These are phyloP conservation scores for Scleropages formosus DNA, from an alignment of 2,797 vertebrate species.

Conservation along the genomic window DNA sequence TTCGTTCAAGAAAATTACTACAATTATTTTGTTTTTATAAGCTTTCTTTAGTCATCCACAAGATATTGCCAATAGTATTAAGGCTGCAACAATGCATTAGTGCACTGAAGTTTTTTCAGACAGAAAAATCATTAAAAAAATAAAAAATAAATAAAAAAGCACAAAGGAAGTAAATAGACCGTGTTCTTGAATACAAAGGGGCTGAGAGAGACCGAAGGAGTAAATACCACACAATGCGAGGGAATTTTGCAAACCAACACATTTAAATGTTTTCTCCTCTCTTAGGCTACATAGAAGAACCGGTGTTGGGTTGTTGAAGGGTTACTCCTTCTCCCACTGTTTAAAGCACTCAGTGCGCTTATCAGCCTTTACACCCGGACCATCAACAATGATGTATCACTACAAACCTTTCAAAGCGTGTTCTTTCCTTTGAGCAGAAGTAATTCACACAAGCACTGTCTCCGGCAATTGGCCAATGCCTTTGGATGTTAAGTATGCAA, in stretches of 20 bases:
- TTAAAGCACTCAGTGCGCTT: not conserved
- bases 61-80: too few species aligned
- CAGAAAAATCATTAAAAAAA: too few species aligned
- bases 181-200: too few species aligned
- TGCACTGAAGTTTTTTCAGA: too few species aligned
- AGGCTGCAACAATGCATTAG: too few species aligned
- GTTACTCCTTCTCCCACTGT: not conserved
- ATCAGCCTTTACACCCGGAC: not conserved
- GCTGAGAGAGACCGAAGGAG: not conserved
- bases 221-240: not conserved
- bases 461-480: conserved; percentile 32
- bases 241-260: not conserved
- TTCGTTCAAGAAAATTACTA: too few species aligned
- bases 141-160: too few species aligned
- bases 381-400: conserved; percentile 38
- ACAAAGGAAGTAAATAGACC: too few species aligned
- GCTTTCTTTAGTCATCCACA: too few species aligned
- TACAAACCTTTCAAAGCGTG: conserved; percentile 33
- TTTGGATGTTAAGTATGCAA: conserved; percentile 41
- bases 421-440: conserved; percentile 34
- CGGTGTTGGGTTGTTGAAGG: not conserved
- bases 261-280: not conserved
- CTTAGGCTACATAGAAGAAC: not conserved
- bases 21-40: too few species aligned
- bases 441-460: conserved; percentile 20